Evolutionary conservation across 1,140 invertebrate genomes (phyloP).

Genomic region (Lordiphosa stackelbergi): DNA sequence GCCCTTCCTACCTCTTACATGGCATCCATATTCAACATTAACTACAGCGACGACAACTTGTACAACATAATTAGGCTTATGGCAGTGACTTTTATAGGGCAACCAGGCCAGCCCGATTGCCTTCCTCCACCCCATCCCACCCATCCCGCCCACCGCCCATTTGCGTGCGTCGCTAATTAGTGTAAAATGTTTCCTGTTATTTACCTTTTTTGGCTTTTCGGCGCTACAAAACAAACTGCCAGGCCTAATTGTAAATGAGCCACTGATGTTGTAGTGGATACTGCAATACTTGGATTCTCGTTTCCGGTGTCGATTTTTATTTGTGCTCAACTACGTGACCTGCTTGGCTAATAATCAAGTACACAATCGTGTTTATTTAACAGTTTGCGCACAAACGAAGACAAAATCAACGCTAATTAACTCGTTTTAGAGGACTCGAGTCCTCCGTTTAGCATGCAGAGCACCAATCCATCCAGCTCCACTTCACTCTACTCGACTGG

Average conservation of each 20-base stretch:
- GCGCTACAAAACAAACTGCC: conserved; percentile 56
- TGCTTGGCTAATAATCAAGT: conserved; percentile 64
- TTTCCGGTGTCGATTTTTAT: conserved; percentile 72
- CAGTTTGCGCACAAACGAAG: conserved; percentile 62
- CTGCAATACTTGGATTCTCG: conserved; percentile 49
- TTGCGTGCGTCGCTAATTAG: conserved; percentile 74
- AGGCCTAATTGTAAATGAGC: conserved; percentile 50
- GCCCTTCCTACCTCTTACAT: background rate
- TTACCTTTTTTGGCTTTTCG: conserved; percentile 70
- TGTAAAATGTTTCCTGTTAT: conserved; percentile 76
- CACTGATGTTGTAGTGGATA: conserved; percentile 31
- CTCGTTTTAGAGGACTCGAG: conserved; percentile 41
- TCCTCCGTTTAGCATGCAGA: conserved; percentile 48
- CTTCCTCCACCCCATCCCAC: background rate
- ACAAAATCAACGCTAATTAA: conserved; percentile 72
- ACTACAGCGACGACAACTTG: conserved; percentile 53
- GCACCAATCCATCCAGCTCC: conserved; percentile 35
- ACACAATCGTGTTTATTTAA: conserved; percentile 56
- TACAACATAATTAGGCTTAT: conserved; percentile 70
- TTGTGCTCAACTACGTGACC: conserved; percentile 61
- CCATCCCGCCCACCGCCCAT: conserved; percentile 39
- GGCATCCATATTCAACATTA: conserved; percentile 27
- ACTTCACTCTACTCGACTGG: conserved; percentile 32
- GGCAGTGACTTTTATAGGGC: conserved; percentile 62
- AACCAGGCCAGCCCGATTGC: conserved; percentile 1